Evolutionary conservation across 1,140 invertebrate species (phyloP).

Genomic region (Drosophila navojoa): DNA sequence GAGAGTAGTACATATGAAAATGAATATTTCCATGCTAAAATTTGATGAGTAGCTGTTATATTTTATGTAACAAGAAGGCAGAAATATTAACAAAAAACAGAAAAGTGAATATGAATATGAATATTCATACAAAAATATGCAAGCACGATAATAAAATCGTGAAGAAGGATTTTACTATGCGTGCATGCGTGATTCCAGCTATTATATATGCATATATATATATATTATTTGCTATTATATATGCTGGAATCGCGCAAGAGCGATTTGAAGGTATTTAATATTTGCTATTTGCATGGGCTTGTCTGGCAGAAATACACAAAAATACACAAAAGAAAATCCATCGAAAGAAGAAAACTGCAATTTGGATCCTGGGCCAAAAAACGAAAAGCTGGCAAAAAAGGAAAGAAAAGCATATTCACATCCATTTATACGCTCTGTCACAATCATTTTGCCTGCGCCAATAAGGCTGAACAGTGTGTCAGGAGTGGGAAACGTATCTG

Average conservation of each 20-base stretch:
- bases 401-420: slow-evolving; percentile 21
- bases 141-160: slow-evolving; percentile 57
- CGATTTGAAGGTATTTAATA: slow-evolving; percentile 35
- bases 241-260: not conserved
- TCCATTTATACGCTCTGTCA: slow-evolving; percentile 60
- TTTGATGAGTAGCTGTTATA: slow-evolving; percentile 73
- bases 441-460: slow-evolving; percentile 69
- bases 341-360: slow-evolving; percentile 9
- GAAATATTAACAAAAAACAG: slow-evolving; percentile 13
- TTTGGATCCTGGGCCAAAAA: slow-evolving; percentile 27
- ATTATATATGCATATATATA: not conserved
- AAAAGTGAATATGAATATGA: not conserved
- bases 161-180: slow-evolving; percentile 41
- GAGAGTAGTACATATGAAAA: slow-evolving; percentile 19
- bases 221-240: too few species aligned
- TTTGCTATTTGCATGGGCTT: slow-evolving; percentile 33
- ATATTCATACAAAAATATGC: slow-evolving; percentile 20
- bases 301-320: slow-evolving; percentile 19
- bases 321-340: slow-evolving; percentile 8
- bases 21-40: slow-evolving; percentile 70
- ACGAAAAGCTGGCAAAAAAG: slow-evolving; percentile 24
- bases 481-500: slow-evolving; percentile 61
- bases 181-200: too few species aligned
- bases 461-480: slow-evolving; percentile 62
- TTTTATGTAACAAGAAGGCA: slow-evolving; percentile 30